Evolutionary conservation across 1,140 invertebrate genomes (phyloP), one percentile per base, ranked within the genome.

Genomic region (Calliphora vicina): DNA sequence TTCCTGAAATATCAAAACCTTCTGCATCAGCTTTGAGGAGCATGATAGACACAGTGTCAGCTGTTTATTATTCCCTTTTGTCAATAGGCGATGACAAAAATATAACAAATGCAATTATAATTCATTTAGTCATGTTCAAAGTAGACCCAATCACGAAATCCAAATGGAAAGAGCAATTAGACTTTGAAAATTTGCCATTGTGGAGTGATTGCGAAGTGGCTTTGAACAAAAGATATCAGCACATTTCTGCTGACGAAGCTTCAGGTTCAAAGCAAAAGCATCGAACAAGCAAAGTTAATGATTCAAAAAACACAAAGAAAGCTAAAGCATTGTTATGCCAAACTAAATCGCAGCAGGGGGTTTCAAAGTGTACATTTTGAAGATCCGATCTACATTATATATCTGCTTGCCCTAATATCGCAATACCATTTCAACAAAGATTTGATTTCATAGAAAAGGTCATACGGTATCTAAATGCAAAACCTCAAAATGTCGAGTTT

Each of bases 11-110:
- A n/a, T 42, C 27, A 4, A 80, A 80, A 3, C 29, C 73, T 3
- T 74, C 23, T 6, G 27, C 78, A n/a, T 45, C 20, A 20, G 43
- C 29, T 5, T 20, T 81, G 15, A 15, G 82, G 25, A 43, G 25
- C n/a, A 23, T 82, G 43, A 50, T 82, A 2, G 82, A 83, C 20
- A 83, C 42, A 6, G 74, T 83, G 10, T 83, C 82, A 2, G 82
- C 73, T 4, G 67, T 80, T 12, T 78, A 83, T 43, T 73, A 83
- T 80, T 83, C 73, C 4, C 26, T 83, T 6, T 71, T 83, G 27
- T 83, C 82, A 78, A 29, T 61, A 17, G 82, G 82, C 6, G 50
- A 80, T 80, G 43, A 83, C 15, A 74, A 73, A 57, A 35, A 74
- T 4, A 74, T 82, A 45, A 25, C 67, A 45, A 73, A 74, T 74